Evolutionary conservation across 2,113 vertebrate species (phyloP).

Genomic region (Corythoichthys intestinalis): DNA sequence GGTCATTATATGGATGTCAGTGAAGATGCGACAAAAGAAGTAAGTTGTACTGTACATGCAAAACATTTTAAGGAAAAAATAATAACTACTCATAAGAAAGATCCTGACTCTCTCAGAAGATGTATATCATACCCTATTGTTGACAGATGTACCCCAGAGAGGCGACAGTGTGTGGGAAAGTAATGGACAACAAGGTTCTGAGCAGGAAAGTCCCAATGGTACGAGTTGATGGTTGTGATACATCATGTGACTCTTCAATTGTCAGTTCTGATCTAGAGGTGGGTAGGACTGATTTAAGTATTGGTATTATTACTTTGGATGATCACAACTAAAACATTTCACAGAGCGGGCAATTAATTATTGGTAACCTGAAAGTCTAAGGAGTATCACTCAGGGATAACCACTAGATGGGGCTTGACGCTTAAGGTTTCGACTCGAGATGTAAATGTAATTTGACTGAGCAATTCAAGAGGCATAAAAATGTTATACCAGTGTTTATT

Average conservation of each 20-base stretch:
- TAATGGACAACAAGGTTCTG: constrained; percentile 16
- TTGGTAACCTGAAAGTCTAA: neutral
- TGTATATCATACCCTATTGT: neutral
- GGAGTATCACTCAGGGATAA: neutral
- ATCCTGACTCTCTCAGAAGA: neutral
- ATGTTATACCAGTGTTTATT: neutral
- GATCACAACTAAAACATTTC: neutral
- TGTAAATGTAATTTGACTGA: neutral
- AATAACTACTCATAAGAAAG: neutral
- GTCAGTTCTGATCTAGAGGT: constrained; percentile 79
- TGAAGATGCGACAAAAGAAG: constrained; percentile 68
- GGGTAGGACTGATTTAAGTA: constrained; percentile 21
- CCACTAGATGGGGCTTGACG: neutral
- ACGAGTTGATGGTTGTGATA: constrained; percentile 55
- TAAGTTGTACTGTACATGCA: constrained; percentile 24
- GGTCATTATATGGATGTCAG: constrained; percentile 74
- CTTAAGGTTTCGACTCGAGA: neutral
- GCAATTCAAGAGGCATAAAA: neutral
- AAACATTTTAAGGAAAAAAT: neutral
- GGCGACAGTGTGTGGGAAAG: constrained; percentile 51
- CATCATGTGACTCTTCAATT: constrained; percentile 64
- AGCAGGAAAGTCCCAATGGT: constrained; percentile 39
- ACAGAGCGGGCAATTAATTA: neutral
- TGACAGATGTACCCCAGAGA: constrained; percentile 56
- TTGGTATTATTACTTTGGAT: neutral